A percentile compares a stretch with the other conserved stretches of the same genome.
These are phyloP conservation scores for Tanytarsus gracilentus DNA, from an alignment of 2,888 invertebrate genomes.

Conservation along the genomic window DNA sequence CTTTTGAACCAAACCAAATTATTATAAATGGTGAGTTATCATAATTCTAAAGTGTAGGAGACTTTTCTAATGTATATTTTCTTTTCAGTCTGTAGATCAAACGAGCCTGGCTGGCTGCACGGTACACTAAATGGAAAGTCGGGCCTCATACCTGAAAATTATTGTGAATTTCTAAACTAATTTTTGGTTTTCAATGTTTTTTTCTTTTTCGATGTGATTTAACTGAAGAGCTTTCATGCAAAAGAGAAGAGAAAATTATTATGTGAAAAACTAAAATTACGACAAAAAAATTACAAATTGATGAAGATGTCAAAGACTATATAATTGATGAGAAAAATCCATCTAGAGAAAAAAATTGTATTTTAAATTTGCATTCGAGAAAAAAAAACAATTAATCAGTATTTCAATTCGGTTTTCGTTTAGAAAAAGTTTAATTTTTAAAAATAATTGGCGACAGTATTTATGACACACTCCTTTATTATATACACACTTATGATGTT, in stretches of 20 bases:
- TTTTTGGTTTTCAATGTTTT: conserved; percentile 18
- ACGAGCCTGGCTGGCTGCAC: conserved; percentile 97
- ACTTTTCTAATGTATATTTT: no score
- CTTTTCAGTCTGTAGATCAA: conserved; percentile 69
- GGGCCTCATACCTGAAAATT: conserved; percentile 92
- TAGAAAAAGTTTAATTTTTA: no score
- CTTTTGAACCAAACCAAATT: conserved; percentile 97
- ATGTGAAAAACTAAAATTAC: no score
- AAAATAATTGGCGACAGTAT: no score
- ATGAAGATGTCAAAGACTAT: conserved; percentile 7
- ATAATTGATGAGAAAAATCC: not conserved
- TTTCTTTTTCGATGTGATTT: conserved; percentile 23
- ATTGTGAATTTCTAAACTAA: conserved; percentile 67
- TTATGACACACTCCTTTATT: no score
- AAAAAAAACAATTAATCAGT: not conserved
- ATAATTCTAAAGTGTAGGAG: conserved; percentile 12
- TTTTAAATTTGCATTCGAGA: not conserved
- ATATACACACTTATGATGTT: no score
- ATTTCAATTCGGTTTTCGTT: no score
- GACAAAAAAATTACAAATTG: conserved; percentile 3
- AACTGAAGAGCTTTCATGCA: conserved; percentile 21
- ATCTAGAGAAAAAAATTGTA: not conserved
- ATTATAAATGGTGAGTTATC: conserved; percentile 78
- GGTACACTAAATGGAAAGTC: conserved; percentile 86
- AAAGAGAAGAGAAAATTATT: no score